Evolutionary conservation across 2,113 vertebrate species (phyloP).

Genomic region (Oriolus oriolus): DNA sequence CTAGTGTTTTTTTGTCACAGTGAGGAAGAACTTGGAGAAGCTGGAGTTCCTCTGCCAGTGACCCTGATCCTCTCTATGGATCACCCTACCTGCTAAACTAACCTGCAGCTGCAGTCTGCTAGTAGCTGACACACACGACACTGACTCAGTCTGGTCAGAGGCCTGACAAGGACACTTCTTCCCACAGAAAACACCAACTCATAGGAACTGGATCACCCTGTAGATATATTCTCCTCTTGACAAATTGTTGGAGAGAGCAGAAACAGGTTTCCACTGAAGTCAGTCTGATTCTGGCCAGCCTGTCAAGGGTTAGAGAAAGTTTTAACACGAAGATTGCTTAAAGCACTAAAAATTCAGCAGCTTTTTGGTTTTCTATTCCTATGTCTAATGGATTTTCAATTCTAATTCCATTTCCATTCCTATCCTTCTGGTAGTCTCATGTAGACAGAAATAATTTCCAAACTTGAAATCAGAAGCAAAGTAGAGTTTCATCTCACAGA

Average conservation of each 20-base stretch:
- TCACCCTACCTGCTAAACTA: background rate
- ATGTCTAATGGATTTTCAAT: background rate
- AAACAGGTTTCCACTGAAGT: background rate
- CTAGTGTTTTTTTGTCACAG: background rate
- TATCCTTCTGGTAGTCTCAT: background rate
- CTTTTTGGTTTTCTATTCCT: background rate
- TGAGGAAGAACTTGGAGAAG: background rate
- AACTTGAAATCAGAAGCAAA: background rate
- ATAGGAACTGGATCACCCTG: background rate
- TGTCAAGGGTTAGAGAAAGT: background rate
- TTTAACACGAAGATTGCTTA: background rate
- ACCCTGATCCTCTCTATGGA: background rate
- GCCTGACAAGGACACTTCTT: background rate
- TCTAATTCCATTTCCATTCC: background rate
- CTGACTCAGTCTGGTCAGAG: background rate
- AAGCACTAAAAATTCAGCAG: background rate
- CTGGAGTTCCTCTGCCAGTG: background rate
- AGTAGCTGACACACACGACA: background rate
- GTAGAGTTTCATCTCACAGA: background rate
- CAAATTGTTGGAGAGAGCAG: background rate
- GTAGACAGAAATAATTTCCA: background rate
- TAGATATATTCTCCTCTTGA: background rate
- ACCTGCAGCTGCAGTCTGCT: background rate
- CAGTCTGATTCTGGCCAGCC: background rate
- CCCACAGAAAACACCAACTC: background rate